Evolutionary conservation across 2,797 vertebrate genomes (phyloP), one percentile per base, ranked within the genome.

Genomic region (Scolopax bukidnonensis): DNA sequence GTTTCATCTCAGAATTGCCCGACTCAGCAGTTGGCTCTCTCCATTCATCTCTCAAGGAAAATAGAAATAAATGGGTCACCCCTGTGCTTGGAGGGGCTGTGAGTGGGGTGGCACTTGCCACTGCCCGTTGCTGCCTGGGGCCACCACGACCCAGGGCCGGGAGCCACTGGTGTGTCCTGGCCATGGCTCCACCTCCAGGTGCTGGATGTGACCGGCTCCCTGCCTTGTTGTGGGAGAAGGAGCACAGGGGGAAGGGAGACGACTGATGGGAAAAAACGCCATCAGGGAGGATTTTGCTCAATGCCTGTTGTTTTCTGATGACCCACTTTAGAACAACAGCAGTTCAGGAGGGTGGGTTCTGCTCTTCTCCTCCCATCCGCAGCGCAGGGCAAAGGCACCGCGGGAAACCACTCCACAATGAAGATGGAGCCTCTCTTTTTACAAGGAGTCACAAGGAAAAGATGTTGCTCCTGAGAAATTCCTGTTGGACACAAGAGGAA

Each of bases 111-210:
- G 12, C 47, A 48, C 47, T 15, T 25, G 68, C 32, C 20, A 9
- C 56, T 30, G 40, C 38, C 45, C 4, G 2, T 6, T 41, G 13
- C 45, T 45, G 33, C 47, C 48, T 28, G 23, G 3, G 11, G 76
- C 43, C 24, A 7, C 28, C 80, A 15, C 1, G 1, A 30, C 12
- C 36, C 4, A 0, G 32, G 25, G n/a, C 67, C 41, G 59, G 45
- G 38, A 19, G 28, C 33, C 1, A 13, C 21, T 20, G 41, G 27
- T 11, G 21, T 27, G 33, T 27, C 68, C 23, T 23, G 11, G 16
- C 69, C 24, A 0, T 43, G 38, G 1, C 5, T 16, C 60, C 6
- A 1, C n/a, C 36, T 43, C 12, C 2, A 2, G 33, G 0, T 16
- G 15, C 61, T 10, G 33, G 20, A 3, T 18, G 33, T 2, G 1